Percentiles rank a stretch among this genome's conserved stretches.
Conservation (phyloP, 2,113 vertebrate genomes). For the Engraulis encrasicolus region DNA sequence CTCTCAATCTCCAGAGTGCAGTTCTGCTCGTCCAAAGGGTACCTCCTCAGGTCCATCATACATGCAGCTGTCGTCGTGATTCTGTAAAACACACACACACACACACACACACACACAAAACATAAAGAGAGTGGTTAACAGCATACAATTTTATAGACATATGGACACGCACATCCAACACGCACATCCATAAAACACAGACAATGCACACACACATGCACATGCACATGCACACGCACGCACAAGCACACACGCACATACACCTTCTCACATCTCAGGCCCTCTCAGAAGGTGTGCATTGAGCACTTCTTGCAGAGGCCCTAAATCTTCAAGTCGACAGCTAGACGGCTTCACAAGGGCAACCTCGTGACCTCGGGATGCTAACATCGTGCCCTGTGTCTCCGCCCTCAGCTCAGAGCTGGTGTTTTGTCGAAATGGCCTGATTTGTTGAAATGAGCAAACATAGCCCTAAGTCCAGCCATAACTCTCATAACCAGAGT, state of each 20-base stretch:
- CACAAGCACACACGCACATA: neutral
- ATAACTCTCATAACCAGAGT: no score
- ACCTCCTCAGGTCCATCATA: slow-evolving; percentile 98
- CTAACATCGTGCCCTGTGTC: neutral
- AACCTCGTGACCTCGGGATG: neutral
- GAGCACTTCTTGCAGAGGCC: neutral
- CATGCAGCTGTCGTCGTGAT: slow-evolving; percentile 98
- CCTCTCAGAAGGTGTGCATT: neutral
- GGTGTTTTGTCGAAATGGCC: no score
- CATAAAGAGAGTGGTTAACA: neutral
- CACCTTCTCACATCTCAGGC: neutral
- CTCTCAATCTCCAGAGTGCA: slow-evolving; percentile 99
- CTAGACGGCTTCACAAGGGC: neutral
- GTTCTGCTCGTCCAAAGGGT: slow-evolving; percentile 92
- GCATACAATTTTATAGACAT: neutral
- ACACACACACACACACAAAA: neutral
- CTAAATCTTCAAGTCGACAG: neutral
- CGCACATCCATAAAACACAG: slow-evolving; percentile 4
- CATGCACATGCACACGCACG: slow-evolving; percentile 16
- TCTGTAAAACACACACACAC: slow-evolving; percentile 72
- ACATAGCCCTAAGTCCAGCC: no score
- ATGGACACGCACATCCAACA: slow-evolving; percentile 18
- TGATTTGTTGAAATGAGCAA: no score
- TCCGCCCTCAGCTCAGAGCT: neutral
- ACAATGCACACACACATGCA: slow-evolving; percentile 14